Evolutionary conservation across 1,140 invertebrate species (phyloP), one percentile per base, ranked within the genome.

Genomic region (Condylostylus longicornis): DNA sequence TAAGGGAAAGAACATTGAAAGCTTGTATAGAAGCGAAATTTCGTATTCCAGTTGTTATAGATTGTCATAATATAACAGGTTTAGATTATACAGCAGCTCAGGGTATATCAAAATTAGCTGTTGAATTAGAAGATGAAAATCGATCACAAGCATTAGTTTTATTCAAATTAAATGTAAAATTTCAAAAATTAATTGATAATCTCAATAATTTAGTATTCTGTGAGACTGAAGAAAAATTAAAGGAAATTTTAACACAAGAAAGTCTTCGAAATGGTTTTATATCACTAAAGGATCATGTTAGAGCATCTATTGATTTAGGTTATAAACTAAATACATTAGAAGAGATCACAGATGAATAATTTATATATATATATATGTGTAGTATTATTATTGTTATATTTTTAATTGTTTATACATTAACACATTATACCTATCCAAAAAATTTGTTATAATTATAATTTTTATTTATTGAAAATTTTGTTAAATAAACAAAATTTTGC

Each of bases 81-180:
- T 49, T 77, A 4, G 77, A 80, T 51, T 79, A 74, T 41, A 72
- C 75, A 1, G 68, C 72, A 1, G 63, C 47, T 8, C 55, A 58
- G 44, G 55, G 55, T 19, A 55, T 58, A 9, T 54, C 55, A 3
- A 58, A 56, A 41, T 40, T 58, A 6, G 51, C 53, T 6, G 50
- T 38, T 18, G 55, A 58, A 37, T 37, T 58, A 12, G 48, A 50
- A 10, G 53, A 45, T 0, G 33, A 42, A 6, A 52, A 42, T 31
- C 50, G 53, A 0, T 43, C 40, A 1, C 37, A 58, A 31, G 29
- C 29, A 2, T 29, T 58, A 7, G 48, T 58, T 19, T 38, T 58
- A 15, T 49, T 53, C 22, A 42, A 51, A n/a, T 45, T 58, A n/a
- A 43, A 43, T 2, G 30, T 31, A 9, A 41, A 48, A 9, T 20